A percentile compares a stretch with the other conserved stretches of the same genome.
Conservation (phyloP, 2,113 vertebrate species). For the Laterallus jamaicensis region DNA sequence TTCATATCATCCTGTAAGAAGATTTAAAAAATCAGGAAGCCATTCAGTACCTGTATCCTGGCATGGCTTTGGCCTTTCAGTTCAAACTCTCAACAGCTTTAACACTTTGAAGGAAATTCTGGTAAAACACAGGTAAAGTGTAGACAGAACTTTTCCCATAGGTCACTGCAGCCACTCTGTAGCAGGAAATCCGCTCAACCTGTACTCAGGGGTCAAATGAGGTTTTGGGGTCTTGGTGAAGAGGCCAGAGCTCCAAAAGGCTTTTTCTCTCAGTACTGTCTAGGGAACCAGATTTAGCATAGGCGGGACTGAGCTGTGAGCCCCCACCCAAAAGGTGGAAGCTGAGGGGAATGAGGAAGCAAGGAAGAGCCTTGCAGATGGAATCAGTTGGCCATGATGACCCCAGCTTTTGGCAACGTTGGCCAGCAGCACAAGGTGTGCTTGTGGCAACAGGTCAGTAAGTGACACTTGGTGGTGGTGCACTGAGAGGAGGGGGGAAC, state of each 20-base stretch:
- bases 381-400: fast-evolving
- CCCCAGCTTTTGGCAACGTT: fast-evolving
- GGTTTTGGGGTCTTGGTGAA: neutral
- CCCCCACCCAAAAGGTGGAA: fast-evolving
- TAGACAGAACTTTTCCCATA: neutral
- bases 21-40: neutral
- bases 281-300: neutral
- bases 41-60: neutral
- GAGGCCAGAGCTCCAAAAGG: neutral
- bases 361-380: neutral
- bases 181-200: neutral
- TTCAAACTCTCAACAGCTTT: neutral
- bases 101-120: neutral
- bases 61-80: neutral
- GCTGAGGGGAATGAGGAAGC: neutral
- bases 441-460: fast-evolving
- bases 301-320: too few relatives aligned
- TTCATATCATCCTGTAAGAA: neutral
- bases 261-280: neutral
- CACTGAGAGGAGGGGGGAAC: fast-evolving
- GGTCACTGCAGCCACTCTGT: fast-evolving
- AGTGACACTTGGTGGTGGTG: fast-evolving
- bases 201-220: neutral
- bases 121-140: neutral
- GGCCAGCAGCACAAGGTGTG: fast-evolving